phyloP scores from a whole-genome alignment of 2,888 invertebrate genomes.

The Diplolepis rosae region DNA sequence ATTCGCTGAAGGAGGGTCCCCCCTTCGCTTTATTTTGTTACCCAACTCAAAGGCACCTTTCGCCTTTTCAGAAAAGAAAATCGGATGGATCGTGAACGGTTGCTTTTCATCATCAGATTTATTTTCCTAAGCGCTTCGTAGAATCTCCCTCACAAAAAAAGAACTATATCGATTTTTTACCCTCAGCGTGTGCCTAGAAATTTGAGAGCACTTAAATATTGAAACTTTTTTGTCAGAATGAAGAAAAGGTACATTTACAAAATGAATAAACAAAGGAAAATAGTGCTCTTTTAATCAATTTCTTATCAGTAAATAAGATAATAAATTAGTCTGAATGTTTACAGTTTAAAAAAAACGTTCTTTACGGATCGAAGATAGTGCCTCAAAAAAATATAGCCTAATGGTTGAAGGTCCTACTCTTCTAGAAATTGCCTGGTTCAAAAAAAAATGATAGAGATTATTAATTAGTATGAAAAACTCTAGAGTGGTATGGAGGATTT shows the following conservation, averaged over 20 bases:
- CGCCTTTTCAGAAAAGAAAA: neutral
- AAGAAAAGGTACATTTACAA: neutral
- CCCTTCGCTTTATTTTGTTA: neutral
- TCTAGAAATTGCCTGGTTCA: too few relatives aligned
- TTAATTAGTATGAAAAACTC: too few relatives aligned
- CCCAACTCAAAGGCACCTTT: slow-evolving; percentile 13
- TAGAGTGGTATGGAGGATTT: too few relatives aligned
- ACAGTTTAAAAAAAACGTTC: too few relatives aligned
- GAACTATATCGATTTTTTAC: neutral
- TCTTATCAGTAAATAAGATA: too few relatives aligned
- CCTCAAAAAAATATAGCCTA: neutral
- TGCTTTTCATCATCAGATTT: slow-evolving; percentile 8
- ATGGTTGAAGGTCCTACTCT: too few relatives aligned
- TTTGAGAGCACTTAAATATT: neutral
- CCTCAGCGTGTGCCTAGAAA: slow-evolving; percentile 1
- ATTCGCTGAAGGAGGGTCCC: slow-evolving; percentile 24
- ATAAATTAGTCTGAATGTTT: too few relatives aligned
- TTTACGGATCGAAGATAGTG: too few relatives aligned
- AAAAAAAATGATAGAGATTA: too few relatives aligned
- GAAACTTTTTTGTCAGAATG: neutral
- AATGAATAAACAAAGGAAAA: neutral
- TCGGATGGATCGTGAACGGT: neutral
- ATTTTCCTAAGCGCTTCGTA: slow-evolving; percentile 17
- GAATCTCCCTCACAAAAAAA: slow-evolving; percentile 1
- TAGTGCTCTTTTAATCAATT: too few relatives aligned